Conservation (phyloP, 2,797 vertebrate genomes). For the Helarctos malayanus region DNA sequence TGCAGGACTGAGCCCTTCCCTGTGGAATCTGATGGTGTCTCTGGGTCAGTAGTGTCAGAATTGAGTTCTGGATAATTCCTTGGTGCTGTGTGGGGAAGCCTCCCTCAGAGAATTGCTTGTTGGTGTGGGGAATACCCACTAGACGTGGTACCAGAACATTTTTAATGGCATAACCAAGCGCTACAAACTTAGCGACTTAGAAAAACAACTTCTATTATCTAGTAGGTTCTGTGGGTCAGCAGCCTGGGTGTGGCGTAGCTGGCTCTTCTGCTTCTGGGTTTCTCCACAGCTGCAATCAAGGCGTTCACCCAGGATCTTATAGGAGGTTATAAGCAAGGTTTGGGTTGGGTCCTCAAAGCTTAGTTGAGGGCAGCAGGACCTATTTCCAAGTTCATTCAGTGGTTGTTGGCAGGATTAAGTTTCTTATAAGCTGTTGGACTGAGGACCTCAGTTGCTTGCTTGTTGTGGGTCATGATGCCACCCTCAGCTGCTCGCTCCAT, state of each 20-base stretch:
- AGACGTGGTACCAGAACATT: not conserved
- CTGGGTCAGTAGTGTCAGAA: not conserved
- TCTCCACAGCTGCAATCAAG: not conserved
- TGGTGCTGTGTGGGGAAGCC: not conserved
- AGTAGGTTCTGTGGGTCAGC: not conserved
- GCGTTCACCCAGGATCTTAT: not conserved
- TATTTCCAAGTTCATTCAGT: not conserved
- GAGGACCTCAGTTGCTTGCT: not conserved
- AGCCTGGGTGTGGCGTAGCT: not conserved
- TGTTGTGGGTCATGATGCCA: not conserved
- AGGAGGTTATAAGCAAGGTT: not conserved
- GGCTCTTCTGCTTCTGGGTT: not conserved
- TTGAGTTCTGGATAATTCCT: not conserved
- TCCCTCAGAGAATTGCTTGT: not conserved
- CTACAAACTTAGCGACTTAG: not conserved
- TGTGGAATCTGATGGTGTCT: not conserved
- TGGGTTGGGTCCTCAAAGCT: not conserved
- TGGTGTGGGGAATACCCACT: not conserved
- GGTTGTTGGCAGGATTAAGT: not conserved
- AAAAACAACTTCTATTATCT: not conserved
- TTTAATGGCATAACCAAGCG: not conserved
- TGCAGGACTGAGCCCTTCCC: not conserved
- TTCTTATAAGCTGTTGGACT: not conserved
- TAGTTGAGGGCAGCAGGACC: not conserved
- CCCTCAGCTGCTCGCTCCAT: not conserved